phyloP scores from a whole-genome alignment of 2,888 invertebrate species.

The Troides oblongomaculatus region DNA sequence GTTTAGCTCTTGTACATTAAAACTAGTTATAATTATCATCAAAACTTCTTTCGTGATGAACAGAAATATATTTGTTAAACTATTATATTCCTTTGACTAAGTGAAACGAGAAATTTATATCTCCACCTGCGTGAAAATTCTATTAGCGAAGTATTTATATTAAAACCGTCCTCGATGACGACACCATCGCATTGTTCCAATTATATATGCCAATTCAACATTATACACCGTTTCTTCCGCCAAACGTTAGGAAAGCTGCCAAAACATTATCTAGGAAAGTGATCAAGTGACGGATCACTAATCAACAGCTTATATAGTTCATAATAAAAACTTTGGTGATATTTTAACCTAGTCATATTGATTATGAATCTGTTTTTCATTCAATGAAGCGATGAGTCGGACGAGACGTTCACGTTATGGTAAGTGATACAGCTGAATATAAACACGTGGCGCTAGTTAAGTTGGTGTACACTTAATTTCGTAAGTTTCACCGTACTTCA shows the following conservation, averaged over 20 bases:
- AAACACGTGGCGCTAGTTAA: too few relatives aligned
- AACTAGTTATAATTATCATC: too few relatives aligned
- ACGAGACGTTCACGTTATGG: too few relatives aligned
- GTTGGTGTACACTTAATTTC: too few relatives aligned
- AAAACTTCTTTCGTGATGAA: background rate
- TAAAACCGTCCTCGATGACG: slow-evolving; percentile 33
- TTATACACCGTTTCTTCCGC: slow-evolving; percentile 54
- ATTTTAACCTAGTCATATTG: slow-evolving; percentile 34
- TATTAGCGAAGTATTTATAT: slow-evolving; percentile 24
- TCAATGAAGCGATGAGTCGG: too few relatives aligned
- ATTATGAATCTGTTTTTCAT: too few relatives aligned
- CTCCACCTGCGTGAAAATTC: slow-evolving; percentile 17
- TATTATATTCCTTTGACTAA: slow-evolving; percentile 5
- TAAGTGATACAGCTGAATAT: too few relatives aligned
- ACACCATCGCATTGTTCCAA: slow-evolving; percentile 45
- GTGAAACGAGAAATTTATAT: slow-evolving; percentile 14
- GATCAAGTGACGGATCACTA: slow-evolving; percentile 37
- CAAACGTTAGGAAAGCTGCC: slow-evolving; percentile 63
- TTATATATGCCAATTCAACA: slow-evolving; percentile 47
- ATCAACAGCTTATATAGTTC: slow-evolving; percentile 14
- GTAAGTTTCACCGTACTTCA: too few relatives aligned
- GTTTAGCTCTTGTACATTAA: too few relatives aligned
- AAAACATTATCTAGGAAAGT: slow-evolving; percentile 52
- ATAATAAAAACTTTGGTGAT: slow-evolving; percentile 42
- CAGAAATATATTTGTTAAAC: slow-evolving; percentile 2